A percentile compares a stretch with the other conserved stretches of the same genome.
These are phyloP conservation scores for Plutella xylostella DNA, from an alignment of 2,888 invertebrate genomes.

Conservation along the genomic window DNA sequence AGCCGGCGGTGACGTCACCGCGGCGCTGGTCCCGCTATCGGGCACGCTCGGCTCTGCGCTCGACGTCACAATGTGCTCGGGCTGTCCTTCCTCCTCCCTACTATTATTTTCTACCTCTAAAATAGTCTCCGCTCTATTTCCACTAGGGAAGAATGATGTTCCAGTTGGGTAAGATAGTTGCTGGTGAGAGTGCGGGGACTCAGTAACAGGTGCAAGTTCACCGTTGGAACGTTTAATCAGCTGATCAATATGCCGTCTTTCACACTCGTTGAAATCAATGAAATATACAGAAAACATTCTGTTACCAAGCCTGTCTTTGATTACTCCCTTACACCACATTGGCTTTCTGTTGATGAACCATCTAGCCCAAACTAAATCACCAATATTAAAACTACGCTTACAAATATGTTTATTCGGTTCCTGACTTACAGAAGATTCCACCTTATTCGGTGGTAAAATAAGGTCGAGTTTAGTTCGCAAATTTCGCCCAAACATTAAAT, in stretches of 20 bases:
- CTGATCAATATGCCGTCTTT: not conserved
- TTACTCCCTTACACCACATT: not conserved
- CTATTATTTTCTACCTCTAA: too few species aligned
- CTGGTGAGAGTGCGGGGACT: too few species aligned
- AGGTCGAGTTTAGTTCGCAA: not conserved
- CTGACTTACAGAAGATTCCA: not conserved
- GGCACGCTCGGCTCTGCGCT: too few species aligned
- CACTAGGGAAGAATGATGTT: too few species aligned
- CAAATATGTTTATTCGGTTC: not conserved
- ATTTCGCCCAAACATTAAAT: conserved; percentile 1
- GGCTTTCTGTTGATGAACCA: not conserved
- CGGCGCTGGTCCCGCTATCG: too few species aligned
- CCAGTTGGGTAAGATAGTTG: too few species aligned
- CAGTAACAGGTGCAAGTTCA: too few species aligned
- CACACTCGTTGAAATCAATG: not conserved
- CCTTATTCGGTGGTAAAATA: not conserved
- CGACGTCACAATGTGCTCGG: too few species aligned
- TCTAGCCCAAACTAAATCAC: not conserved
- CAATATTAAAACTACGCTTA: not conserved
- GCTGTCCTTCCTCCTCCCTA: too few species aligned
- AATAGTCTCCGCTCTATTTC: too few species aligned
- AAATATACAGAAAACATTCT: not conserved
- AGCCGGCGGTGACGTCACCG: too few species aligned
- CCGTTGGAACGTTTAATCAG: too few species aligned
- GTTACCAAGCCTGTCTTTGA: not conserved